Base-by-base conservation (phyloP, 2,797 vertebrate species). In the Florisuga fusca region DNA sequence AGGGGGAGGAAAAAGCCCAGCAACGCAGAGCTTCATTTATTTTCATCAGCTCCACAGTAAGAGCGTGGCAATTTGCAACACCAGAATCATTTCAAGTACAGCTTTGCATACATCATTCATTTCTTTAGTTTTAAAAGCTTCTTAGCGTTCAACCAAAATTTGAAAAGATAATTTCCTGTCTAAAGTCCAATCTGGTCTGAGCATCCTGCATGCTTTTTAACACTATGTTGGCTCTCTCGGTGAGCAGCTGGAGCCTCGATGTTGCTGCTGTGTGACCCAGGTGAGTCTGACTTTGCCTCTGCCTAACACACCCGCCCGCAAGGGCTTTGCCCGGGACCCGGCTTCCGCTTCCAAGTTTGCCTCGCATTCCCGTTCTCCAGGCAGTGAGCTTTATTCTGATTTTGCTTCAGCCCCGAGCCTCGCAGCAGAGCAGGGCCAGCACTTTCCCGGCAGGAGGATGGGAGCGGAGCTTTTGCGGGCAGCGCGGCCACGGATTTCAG, bases 41-140 rank as follows among this genome's bases (percentile, higher is more conserved):
- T 98, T 97, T 97, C 97, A 98, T 98, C 97, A 97, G 97, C 96
- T 96, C 97, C 93, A 97, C 95, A 85, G 95, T 97, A 97, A 98
- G 97, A 98, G 97, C 97, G 93, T 67, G 93, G 96, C 96, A 98
- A 98, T 98, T 98, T 98, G 97, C 97, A 97, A 96, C 95, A 98
- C 96, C 96, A 97, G 97, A 98, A 98, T 98, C 95, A 96, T 97
- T 97, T 98, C 97, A 98, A 98, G 98, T 96, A 97, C 97, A 96
- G 97, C 97, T 97, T 96, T 93, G 84, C 85, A 94, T 96, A 96
- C 95, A 96, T 92, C 96, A 93, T 95, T 95, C 93, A 84, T 94
- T 97, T 97, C 94, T 96, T 96, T 90, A 93, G 94, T 96, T 96
- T 98, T 97, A 97, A 98, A 97, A 97, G 97, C 97, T 95, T 97